A percentile compares a stretch with the other conserved stretches of the same genome.
These are phyloP conservation scores for Belonocnema kinseyi DNA, from an alignment of 1,140 invertebrate genomes.

Conservation along the genomic window DNA sequence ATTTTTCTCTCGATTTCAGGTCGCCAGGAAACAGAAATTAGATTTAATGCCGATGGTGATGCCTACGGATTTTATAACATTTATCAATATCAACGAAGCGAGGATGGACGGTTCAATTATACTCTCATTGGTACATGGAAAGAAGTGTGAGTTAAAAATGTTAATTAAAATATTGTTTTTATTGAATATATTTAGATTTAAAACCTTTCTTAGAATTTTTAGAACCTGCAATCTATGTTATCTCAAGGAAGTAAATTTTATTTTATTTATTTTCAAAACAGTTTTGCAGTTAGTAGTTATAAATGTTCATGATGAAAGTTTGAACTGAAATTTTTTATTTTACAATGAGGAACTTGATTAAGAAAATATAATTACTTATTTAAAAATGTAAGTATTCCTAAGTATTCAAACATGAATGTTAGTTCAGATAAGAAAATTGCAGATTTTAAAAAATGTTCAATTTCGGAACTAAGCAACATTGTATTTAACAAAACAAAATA, in stretches of 20 bases:
- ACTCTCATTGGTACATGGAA: slow-evolving; percentile 80
- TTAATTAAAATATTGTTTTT: neutral
- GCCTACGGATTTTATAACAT: slow-evolving; percentile 83
- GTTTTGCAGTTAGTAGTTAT: neutral
- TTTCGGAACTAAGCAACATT: neutral
- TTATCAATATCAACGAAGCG: slow-evolving; percentile 80
- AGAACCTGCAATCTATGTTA: neutral
- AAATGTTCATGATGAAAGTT: neutral
- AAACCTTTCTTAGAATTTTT: neutral
- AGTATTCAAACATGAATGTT: too few species aligned
- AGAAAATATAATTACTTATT: too few species aligned
- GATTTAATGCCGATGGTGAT: slow-evolving; percentile 81
- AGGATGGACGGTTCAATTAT: slow-evolving; percentile 78
- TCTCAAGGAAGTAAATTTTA: neutral
- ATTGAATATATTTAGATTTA: slow-evolving; percentile 7
- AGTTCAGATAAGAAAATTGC: too few species aligned
- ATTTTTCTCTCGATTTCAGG: slow-evolving; percentile 69
- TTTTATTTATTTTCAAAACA: neutral
- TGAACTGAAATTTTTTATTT: too few species aligned
- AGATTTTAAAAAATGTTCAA: too few species aligned
- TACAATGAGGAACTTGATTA: too few species aligned
- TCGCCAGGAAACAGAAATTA: slow-evolving; percentile 78
- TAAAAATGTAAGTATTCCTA: too few species aligned
- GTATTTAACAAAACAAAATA: slow-evolving; percentile 18
- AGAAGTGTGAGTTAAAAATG: slow-evolving; percentile 72